phyloP scores from a whole-genome alignment of 2,888 invertebrate species.

The Lymantria dispar region DNA sequence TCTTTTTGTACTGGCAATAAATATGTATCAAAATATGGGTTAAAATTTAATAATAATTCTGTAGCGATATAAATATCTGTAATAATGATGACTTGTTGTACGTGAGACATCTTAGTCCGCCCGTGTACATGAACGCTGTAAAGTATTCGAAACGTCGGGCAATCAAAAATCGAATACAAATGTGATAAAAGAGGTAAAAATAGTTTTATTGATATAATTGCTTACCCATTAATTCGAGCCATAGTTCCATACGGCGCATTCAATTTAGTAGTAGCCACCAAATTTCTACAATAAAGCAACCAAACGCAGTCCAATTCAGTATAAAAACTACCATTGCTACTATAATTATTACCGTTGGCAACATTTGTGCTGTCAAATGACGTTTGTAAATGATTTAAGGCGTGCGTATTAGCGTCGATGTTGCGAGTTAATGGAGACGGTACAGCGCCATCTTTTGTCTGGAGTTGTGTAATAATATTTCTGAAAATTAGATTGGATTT shows the following conservation, averaged over 20 bases:
- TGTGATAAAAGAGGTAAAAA: too few relatives aligned
- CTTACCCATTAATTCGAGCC: conserved; percentile 83
- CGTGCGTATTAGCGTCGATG: conserved; percentile 61
- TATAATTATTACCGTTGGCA: conserved; percentile 28
- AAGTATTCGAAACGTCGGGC: too few relatives aligned
- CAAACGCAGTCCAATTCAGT: conserved; percentile 82
- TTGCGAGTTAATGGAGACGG: conserved; percentile 60
- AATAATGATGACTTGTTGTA: too few relatives aligned
- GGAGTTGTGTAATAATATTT: conserved; percentile 56
- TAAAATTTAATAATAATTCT: too few relatives aligned
- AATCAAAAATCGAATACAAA: too few relatives aligned
- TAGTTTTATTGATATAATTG: too few relatives aligned
- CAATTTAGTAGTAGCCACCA: conserved; percentile 76
- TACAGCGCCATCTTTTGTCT: conserved; percentile 42
- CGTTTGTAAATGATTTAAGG: conserved; percentile 60
- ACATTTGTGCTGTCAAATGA: conserved; percentile 47
- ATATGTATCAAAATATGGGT: too few relatives aligned
- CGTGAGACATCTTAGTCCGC: too few relatives aligned
- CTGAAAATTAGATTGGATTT: conserved; percentile 38
- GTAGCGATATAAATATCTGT: too few relatives aligned
- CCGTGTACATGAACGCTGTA: too few relatives aligned
- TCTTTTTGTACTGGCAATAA: too few relatives aligned
- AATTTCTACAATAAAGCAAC: conserved; percentile 81
- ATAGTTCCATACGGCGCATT: conserved; percentile 80
- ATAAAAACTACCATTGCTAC: conserved; percentile 35